Evolutionary conservation across 2,113 vertebrate species (phyloP), one percentile per base, ranked within the genome.

Genomic region (Gnathonemus longibarbis): DNA sequence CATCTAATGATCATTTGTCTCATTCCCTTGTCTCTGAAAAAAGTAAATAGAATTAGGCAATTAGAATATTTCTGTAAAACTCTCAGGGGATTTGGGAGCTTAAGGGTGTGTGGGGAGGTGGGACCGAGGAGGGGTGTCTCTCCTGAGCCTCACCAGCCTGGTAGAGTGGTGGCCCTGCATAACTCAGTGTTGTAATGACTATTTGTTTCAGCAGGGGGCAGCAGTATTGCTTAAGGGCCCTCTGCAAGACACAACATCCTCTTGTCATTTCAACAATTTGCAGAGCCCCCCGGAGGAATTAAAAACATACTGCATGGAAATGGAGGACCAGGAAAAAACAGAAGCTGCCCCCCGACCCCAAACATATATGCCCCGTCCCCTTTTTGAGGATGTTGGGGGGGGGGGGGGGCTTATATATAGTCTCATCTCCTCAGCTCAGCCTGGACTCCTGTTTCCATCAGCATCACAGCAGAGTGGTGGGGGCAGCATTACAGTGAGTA

Each of bases 41-140:
- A 84, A 84, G 77, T 84, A 89, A 89, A 85, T 85, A 89, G 24
- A 84, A 84, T 52, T 10, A 27, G 39, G 80, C n/a, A 84, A 89
- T 48, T 84, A 46, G 21, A 84, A 27, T 84, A 42, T 3, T 31
- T 46, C 24, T n/a, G 52, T 48, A 52, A 58, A 84, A 17, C 24
- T 45, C 11, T 56, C 5, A 53, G 52, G 52, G 52, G 11, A 62
- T 42, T 5, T 52, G 35, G 52, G 39, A 42, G 21, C n/a, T 3
- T 48, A 17, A 35, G 21, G 89, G 17, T 19, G 31, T 53, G 89
- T 31, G 48, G 1, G 89, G 17, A 9, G 27, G 88, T 46, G 19
- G 11, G 19, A 39, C 7, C 42, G 9, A 5, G 35, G 49, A 45
- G 39, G 52, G 24, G 21, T 19, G 31, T 49, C 4, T 87, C 85